Conservation (phyloP, 2,797 vertebrate genomes). For the Odontamblyopus rebecca region DNA sequence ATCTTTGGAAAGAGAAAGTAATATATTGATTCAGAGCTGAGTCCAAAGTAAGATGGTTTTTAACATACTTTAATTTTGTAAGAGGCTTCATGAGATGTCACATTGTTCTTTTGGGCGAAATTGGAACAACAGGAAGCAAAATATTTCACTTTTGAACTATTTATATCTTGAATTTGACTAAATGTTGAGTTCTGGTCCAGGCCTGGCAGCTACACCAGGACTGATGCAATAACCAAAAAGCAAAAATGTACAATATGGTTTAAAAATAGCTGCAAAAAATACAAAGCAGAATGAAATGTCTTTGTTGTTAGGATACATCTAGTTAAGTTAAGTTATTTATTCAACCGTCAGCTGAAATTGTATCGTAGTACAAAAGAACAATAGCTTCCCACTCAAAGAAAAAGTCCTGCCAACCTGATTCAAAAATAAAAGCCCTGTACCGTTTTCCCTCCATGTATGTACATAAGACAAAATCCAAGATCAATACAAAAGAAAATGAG, state of each 20-base stretch:
- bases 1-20: constrained; percentile 5
- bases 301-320: no score
- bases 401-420: no score
- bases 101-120: background rate
- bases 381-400: no score
- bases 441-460: no score
- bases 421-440: no score
- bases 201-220: background rate
- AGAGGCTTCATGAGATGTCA: background rate
- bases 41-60: background rate
- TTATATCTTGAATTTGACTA: background rate
- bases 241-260: no score
- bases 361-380: no score
- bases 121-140: background rate
- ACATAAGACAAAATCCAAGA: background rate
- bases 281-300: no score
- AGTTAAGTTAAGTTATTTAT: no score
- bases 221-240: no score
- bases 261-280: no score
- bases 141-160: background rate
- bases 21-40: background rate
- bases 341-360: no score
- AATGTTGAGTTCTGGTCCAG: background rate
- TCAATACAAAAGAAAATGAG: background rate
- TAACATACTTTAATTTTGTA: background rate